phyloP scores from a whole-genome alignment of 2,888 invertebrate genomes.

The Hermaeophaga mercurialis region DNA sequence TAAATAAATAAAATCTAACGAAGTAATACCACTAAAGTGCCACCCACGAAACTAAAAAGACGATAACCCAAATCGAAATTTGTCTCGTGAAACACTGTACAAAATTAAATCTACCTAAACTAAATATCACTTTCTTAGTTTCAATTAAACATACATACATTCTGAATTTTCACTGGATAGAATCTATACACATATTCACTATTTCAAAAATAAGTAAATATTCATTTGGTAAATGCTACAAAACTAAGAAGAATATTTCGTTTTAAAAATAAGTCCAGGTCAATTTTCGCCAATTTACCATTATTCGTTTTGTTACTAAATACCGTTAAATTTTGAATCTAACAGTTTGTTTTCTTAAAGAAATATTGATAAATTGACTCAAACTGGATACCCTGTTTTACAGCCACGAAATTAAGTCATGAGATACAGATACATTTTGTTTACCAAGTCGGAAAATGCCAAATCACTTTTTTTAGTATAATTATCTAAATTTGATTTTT shows the following conservation, averaged over 20 bases:
- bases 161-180: slow-evolving; percentile 7
- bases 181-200: neutral
- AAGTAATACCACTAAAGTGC: slow-evolving; percentile 14
- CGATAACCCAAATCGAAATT: neutral
- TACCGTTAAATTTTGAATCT: too few species aligned
- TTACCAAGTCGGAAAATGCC: neutral
- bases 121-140: slow-evolving; percentile 16
- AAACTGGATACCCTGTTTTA: neutral
- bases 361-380: neutral
- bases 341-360: too few species aligned
- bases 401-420: neutral
- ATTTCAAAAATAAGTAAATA: neutral
- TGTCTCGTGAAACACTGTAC: neutral
- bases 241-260: neutral
- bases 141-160: slow-evolving; percentile 13
- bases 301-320: too few species aligned
- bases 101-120: slow-evolving; percentile 9
- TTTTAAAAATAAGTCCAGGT: neutral
- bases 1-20: slow-evolving; percentile 19
- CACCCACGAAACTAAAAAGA: neutral
- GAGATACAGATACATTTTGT: neutral
- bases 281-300: too few species aligned
- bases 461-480: neutral
- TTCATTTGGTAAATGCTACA: neutral
- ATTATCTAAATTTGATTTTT: neutral